Evolutionary conservation across 2,797 vertebrate genomes (phyloP), one percentile per base, ranked within the genome.

Genomic region (Petrocephalus schoutedeni): DNA sequence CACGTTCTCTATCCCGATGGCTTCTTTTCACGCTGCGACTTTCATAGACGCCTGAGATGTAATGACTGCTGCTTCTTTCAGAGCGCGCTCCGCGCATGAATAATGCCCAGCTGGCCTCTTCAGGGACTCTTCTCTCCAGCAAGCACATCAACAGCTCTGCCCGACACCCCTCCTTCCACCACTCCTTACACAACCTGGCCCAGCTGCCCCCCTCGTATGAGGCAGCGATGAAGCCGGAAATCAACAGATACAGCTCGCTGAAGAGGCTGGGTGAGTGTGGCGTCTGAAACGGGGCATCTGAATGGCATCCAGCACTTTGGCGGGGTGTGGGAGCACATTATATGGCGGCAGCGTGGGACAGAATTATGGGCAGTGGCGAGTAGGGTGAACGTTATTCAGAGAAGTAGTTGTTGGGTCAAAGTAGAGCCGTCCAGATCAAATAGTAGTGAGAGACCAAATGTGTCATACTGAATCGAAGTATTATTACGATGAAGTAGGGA

Each of bases 171-270:
- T 94, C 97, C 89, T 98, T 97, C 92, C 97, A 97, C 84, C 96
- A 97, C 82, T 98, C 97, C 58, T 95, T 98, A 91, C 97, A 98
- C 95, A 98, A 97, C 93, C 96, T 98, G 90, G 97, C 97, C 28
- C 97, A 97, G 90, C 96, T 97, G 88, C 97, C 97, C 1, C 97
- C 97, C 0, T 97, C 97, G 59, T 97, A 98, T 16, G 97, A 98
- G 93, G 96, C 96, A 0, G 97, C 97, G 58, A 94, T 97, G 94
- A 98, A 97, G 90, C 96, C 97, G 0, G 97, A 98, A 91, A 95
- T 97, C 91, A 97, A 96, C 94, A 95, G 97, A 93, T 98, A 98
- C 91, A 97, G 96, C 87, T 98, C 97, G 0, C 97, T 98, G 88
- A 97, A 97, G 93, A 96, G 97, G 74, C 95, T 98, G 71, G 97